phyloP scores from a whole-genome alignment of 2,797 vertebrate genomes.

The Hozukius guyotensis region DNA sequence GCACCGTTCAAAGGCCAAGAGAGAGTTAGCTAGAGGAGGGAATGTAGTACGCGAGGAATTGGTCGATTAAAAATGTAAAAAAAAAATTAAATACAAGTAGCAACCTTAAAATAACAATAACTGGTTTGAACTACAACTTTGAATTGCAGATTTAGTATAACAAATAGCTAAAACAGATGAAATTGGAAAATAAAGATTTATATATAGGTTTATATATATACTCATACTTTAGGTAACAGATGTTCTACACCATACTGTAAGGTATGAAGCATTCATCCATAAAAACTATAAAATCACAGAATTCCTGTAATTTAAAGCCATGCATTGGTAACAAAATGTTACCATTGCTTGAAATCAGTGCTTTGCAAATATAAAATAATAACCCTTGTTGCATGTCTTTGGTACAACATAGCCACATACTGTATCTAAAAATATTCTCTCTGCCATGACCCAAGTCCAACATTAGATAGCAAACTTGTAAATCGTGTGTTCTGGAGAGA shows the following conservation, averaged over 20 bases:
- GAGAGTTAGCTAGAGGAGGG: neutral
- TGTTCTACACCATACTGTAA: neutral
- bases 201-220: neutral
- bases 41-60: neutral
- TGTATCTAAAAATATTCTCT: too few species aligned
- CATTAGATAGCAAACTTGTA: neutral
- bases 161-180: neutral
- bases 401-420: neutral
- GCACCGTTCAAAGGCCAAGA: neutral
- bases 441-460: neutral
- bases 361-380: neutral
- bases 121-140: neutral
- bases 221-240: neutral
- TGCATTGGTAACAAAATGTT: neutral
- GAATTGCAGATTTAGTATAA: neutral
- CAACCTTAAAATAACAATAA: neutral
- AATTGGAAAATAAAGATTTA: neutral
- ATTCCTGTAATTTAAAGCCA: neutral
- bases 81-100: neutral
- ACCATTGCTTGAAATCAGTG: neutral
- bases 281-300: neutral
- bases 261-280: neutral
- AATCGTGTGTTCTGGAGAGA: neutral
- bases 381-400: neutral
- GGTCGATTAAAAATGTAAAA: neutral